phyloP scores from a whole-genome alignment of 2,888 invertebrate genomes.

The Calameuta idolon region DNA sequence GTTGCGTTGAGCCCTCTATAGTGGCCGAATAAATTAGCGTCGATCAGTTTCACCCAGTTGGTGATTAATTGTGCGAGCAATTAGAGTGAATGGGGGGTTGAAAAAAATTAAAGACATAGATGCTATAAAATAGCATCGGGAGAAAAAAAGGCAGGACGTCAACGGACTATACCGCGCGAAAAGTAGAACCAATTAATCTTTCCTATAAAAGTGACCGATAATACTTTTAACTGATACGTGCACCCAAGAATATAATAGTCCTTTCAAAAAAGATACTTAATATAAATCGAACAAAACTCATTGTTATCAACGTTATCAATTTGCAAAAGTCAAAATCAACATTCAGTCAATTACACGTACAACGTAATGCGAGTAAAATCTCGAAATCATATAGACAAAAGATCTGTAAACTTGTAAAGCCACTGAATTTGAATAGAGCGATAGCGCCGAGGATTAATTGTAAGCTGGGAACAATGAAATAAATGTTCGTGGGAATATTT shows the following conservation, averaged over 20 bases:
- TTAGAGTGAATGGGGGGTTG: neutral
- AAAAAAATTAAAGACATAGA: neutral
- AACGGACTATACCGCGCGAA: neutral
- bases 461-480: neutral
- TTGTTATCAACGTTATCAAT: neutral
- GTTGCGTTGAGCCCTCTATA: neutral
- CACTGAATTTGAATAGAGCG: neutral
- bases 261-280: neutral
- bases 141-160: neutral
- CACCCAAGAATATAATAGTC: neutral
- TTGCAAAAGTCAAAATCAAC: neutral
- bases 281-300: neutral
- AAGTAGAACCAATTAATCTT: neutral
- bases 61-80: neutral
- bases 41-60: neutral
- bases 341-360: neutral
- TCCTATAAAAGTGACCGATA: neutral
- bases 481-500: neutral
- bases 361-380: neutral
- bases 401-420: neutral
- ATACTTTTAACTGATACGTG: neutral
- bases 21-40: neutral
- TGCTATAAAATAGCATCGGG: neutral
- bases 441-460: neutral
- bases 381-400: neutral